Evolutionary conservation across 2,113 vertebrate genomes (phyloP).

Genomic region (Rhinoptilus africanus): DNA sequence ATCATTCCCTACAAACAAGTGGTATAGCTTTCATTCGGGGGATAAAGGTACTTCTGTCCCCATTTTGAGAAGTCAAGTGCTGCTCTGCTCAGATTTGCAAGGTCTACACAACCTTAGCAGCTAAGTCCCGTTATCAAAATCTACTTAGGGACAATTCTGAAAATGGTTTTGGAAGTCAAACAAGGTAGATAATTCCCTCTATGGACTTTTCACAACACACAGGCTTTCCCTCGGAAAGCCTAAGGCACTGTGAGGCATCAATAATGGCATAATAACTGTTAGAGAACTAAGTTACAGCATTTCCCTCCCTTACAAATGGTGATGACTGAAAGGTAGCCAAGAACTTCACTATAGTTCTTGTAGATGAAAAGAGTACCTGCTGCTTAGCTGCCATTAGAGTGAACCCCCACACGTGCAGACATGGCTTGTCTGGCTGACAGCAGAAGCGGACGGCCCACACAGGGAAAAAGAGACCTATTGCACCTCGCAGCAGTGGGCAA

Average conservation of each 20-base stretch:
- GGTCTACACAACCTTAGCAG: not conserved
- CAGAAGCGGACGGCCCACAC: fast-evolving
- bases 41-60: not conserved
- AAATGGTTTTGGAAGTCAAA: not conserved
- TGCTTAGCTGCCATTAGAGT: not conserved
- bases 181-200: not conserved
- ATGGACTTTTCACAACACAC: not conserved
- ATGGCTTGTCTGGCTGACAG: too few relatives aligned
- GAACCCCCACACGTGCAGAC: fast-evolving
- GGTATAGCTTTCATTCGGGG: not conserved
- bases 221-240: not conserved
- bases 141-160: not conserved
- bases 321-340: not conserved
- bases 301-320: not conserved
- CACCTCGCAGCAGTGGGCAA: not conserved
- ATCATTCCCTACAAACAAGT: not conserved
- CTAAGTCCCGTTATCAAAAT: not conserved
- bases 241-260: not conserved
- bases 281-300: not conserved
- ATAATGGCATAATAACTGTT: not conserved
- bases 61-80: not conserved
- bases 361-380: not conserved
- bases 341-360: not conserved
- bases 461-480: fast-evolving
- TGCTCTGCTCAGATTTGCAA: not conserved